Base-by-base conservation (phyloP, 2,888 invertebrate genomes). In the Chalcosyrphus nemorum region DNA sequence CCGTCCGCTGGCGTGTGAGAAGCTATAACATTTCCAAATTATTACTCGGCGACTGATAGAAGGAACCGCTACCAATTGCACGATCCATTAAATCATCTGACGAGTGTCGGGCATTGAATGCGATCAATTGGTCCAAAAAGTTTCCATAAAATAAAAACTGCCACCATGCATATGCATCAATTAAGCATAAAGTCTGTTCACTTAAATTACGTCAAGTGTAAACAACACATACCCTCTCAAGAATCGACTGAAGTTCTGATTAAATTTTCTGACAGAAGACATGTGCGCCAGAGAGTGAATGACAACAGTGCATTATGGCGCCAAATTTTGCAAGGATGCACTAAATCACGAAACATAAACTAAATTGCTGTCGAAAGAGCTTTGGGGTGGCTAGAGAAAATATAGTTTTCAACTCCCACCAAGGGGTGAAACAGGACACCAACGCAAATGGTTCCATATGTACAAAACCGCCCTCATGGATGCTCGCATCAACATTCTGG, bases 341-440 rank as follows among this genome's bases (percentile, higher is more conserved):
- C 59, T 59, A 43, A 59, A 24, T 2, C 43, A 43, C 27, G 66
- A 19, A 43, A 27, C 29, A 68, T 29, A 29, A 43, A 29, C 54
- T 19, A 68, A 68, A 68, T 68, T 68, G 66, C 66, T 68, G 54
- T 54, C 29, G 43, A 54, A 43, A 15, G 35, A 1, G 32, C 38
- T 15, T 9, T 32, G 29, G n/a, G 11, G 35, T 27, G 27, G 3
- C 5, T 27, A 27, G 29, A 7, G 2, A 2, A 29, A 29, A 29
- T 24, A 24, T 24, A 24, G 21, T 24, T 17, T 66, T 43, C 17
- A 43, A 29, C 41, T 27, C 66, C 54, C 66, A n/a, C n/a, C n/a
- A 54, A 17, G 41, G 66, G 66, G n/a, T 6, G 1, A 52, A 66
- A 54, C 29, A 11, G 17, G 24, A 41, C 21, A 68, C 68, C 29